A percentile compares a stretch with the other conserved stretches of the same genome.
phyloP scores from a whole-genome alignment of 35 echinoderm and acorn worm species.

The Heliocidaris erythrogramma region DNA sequence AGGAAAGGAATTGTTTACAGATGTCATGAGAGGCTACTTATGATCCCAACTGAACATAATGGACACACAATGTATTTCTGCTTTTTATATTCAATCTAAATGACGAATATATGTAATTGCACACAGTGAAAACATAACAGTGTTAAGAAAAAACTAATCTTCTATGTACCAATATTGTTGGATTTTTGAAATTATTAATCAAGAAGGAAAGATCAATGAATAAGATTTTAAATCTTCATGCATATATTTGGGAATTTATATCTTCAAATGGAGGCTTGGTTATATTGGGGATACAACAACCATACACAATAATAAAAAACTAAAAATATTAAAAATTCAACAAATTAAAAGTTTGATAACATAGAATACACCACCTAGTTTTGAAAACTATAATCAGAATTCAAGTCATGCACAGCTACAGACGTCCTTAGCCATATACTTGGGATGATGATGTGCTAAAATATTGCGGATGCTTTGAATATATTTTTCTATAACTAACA shows the following conservation, averaged over 20 bases:
- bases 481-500: background rate
- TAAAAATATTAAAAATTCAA: background rate
- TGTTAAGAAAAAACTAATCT: background rate
- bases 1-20: background rate
- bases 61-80: background rate
- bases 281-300: background rate
- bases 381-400: background rate
- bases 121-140: background rate
- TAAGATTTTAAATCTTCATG: background rate
- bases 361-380: background rate
- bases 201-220: background rate
- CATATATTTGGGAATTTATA: background rate
- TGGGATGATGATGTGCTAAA: background rate
- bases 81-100: background rate
- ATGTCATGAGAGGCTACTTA: background rate
- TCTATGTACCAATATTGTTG: background rate
- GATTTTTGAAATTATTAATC: background rate
- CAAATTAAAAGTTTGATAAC: background rate
- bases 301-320: background rate
- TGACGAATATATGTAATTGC: background rate
- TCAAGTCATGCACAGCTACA: background rate
- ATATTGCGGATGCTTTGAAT: constrained; percentile 3
- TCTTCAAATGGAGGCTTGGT: background rate
- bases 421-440: background rate
- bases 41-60: background rate